These are phyloP conservation scores for Suillia variegata DNA, from an alignment of 2,888 invertebrate genomes.

Conservation along the genomic window DNA sequence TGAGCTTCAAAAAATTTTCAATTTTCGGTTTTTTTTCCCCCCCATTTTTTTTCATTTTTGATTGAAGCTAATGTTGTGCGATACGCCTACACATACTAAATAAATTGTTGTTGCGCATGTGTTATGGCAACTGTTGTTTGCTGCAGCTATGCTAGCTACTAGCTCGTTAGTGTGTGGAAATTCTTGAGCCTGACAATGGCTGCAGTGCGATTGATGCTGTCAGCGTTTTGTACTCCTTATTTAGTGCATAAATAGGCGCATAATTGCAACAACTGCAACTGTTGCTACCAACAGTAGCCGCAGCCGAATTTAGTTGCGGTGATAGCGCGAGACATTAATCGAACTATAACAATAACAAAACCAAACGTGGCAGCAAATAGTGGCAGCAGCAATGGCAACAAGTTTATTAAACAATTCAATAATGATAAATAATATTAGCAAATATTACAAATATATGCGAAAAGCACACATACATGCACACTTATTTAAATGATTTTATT, in stretches of 20 bases:
- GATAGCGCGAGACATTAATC: constrained; percentile 2
- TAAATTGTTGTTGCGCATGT: background rate
- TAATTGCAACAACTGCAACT: constrained; percentile 34
- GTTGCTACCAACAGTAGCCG: background rate
- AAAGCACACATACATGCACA: too few species aligned
- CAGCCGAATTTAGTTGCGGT: constrained; percentile 15
- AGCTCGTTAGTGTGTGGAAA: constrained; percentile 6
- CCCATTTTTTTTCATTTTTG: background rate
- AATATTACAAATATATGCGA: constrained; percentile 1
- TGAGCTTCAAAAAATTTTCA: constrained; percentile 5
- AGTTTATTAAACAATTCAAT: background rate
- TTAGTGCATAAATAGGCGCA: constrained; percentile 37
- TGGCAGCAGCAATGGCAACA: constrained; percentile 10
- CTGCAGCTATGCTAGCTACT: background rate
- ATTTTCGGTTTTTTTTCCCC: too few species aligned
- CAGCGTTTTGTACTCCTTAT: constrained; percentile 34
- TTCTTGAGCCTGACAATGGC: background rate
- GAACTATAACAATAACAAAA: background rate
- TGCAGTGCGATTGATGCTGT: constrained; percentile 34
- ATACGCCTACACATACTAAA: background rate
- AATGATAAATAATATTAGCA: constrained; percentile 1
- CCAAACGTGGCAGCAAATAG: background rate
- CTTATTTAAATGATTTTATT: too few species aligned
- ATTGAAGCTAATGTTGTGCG: constrained; percentile 2
- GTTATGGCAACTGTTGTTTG: background rate